Evolutionary conservation across 1,140 invertebrate species (phyloP).

Genomic region (Kradibia gibbosae): DNA sequence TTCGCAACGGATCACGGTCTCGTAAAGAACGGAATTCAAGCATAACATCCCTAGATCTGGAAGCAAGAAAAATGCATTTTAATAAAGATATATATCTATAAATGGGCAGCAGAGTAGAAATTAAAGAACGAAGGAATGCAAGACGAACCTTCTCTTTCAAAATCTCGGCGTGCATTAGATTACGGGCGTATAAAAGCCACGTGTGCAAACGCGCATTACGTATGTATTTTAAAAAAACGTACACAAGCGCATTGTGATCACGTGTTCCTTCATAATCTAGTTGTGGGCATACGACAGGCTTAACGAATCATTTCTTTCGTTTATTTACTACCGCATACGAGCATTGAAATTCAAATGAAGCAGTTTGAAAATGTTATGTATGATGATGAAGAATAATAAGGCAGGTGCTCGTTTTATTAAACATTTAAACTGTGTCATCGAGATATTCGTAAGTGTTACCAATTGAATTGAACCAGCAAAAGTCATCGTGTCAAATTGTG

Average conservation of each 20-base stretch:
- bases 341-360: constrained; percentile 39
- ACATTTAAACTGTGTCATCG: constrained; percentile 31
- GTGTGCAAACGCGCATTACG: background rate
- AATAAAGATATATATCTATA: no score
- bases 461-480: background rate
- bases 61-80: no score
- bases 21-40: no score
- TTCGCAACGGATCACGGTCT: no score
- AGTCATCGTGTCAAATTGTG: no score
- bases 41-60: no score
- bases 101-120: no score
- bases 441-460: background rate
- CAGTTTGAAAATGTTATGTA: background rate
- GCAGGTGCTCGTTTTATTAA: background rate
- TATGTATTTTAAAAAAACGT: background rate
- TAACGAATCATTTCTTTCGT: constrained; percentile 21
- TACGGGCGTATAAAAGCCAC: background rate
- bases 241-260: background rate
- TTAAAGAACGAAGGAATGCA: background rate
- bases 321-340: constrained; percentile 12
- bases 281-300: background rate
- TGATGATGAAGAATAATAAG: background rate
- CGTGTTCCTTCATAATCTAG: background rate
- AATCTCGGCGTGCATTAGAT: background rate
- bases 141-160: background rate